A percentile compares a stretch with the other conserved stretches of the same genome.
Evolutionary conservation across 2,888 invertebrate genomes (phyloP).

Genomic region (Halocaridina rubra): DNA sequence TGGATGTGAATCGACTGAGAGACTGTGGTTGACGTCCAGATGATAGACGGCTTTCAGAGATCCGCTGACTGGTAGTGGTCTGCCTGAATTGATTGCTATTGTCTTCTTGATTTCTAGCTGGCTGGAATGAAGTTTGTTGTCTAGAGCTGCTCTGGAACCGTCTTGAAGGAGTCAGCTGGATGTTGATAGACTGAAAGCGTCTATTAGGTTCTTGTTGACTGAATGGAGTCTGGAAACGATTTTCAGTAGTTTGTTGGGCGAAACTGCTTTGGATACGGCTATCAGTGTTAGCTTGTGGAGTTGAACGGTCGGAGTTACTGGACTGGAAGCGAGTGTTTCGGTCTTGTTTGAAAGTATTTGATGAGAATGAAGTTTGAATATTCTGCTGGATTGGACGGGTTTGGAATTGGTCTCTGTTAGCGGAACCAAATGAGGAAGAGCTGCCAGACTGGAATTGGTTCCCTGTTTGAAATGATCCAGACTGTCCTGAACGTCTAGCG

Average conservation of each 20-base stretch:
- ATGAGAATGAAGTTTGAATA: not conserved
- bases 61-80: not conserved
- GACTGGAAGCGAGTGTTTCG: not conserved
- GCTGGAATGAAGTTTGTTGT: not conserved
- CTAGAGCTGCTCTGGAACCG: not conserved
- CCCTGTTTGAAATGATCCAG: not conserved
- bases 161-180: not conserved
- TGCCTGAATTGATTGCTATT: not conserved
- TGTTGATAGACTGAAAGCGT: not conserved
- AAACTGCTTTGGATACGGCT: not conserved
- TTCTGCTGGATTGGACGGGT: not conserved
- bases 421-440: not conserved
- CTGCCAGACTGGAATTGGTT: not conserved
- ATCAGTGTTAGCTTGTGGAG: not conserved
- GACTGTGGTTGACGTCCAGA: not conserved
- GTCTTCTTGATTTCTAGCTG: not conserved
- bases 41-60: not conserved
- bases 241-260: not conserved
- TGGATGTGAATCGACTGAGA: not conserved
- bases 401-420: not conserved
- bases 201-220: not conserved
- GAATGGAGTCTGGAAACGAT: not conserved
- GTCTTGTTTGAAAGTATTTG: not conserved
- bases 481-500: not conserved
- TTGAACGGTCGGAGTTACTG: too few relatives aligned